Conservation (phyloP, 2,797 vertebrate genomes). For the Dryobates pubescens region DNA sequence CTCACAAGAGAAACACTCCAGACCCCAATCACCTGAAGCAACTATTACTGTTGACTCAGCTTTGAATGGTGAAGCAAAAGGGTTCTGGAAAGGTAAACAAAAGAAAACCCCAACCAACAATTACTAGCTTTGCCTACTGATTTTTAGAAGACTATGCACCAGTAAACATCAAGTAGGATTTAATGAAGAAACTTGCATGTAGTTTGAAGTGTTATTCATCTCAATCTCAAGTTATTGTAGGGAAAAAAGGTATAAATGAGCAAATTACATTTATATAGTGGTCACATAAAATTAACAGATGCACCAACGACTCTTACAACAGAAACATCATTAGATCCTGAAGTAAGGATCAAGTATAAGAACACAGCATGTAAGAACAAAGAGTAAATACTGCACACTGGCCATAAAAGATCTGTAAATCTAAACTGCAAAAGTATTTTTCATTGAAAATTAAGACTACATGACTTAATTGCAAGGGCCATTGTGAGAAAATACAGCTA, state of each 20-base stretch:
- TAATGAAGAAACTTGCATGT: background rate
- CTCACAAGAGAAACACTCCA: no score
- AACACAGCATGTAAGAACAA: background rate
- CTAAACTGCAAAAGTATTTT: background rate
- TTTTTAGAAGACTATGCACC: background rate
- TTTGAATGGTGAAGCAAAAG: background rate
- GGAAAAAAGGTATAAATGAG: accelerated
- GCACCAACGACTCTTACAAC: background rate
- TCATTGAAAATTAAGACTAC: background rate
- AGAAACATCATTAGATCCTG: background rate
- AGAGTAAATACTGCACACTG: background rate
- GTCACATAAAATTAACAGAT: background rate
- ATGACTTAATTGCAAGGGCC: background rate
- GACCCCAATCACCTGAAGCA: background rate
- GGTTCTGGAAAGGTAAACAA: background rate
- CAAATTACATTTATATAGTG: background rate
- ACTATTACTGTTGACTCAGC: background rate
- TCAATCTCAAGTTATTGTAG: background rate
- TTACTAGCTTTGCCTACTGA: no score
- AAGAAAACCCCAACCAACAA: no score
- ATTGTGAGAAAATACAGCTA: background rate
- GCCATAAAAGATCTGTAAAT: background rate
- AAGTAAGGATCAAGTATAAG: background rate
- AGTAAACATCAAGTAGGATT: background rate
- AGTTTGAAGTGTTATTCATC: background rate